These are phyloP conservation scores for Naso thynnoides DNA, from an alignment of 2,797 vertebrate genomes.

Conservation along the genomic window DNA sequence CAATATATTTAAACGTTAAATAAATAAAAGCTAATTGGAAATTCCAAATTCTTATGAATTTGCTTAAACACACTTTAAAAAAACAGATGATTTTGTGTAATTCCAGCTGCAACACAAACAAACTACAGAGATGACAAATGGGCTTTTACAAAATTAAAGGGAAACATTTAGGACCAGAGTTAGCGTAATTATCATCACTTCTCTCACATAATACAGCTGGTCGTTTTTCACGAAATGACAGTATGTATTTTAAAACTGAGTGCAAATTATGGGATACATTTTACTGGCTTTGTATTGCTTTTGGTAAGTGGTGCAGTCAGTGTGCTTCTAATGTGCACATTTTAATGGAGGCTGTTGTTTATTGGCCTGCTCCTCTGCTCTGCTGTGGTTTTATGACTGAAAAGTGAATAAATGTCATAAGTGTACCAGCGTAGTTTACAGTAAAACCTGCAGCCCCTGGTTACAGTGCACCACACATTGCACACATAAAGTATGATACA, in stretches of 20 bases:
- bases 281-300: neutral
- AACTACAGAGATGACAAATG: neutral
- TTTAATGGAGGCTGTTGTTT: conserved; percentile 16
- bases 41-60: no score
- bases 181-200: neutral
- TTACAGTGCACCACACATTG: neutral
- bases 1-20: no score
- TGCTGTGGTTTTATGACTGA: conserved; percentile 2
- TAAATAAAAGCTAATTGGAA: no score
- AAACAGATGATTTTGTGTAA: no score
- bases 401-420: neutral
- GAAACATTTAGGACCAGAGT: neutral
- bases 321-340: neutral
- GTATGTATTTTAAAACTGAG: neutral
- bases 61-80: no score
- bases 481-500: conserved; percentile 3
- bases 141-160: neutral
- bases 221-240: neutral
- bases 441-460: neutral
- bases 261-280: neutral
- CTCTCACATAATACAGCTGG: neutral
- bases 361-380: neutral
- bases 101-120: neutral
- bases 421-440: neutral
- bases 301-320: conserved; percentile 1